These are phyloP conservation scores for Cariama cristata DNA, from an alignment of 2,113 vertebrate species.

Conservation along the genomic window DNA sequence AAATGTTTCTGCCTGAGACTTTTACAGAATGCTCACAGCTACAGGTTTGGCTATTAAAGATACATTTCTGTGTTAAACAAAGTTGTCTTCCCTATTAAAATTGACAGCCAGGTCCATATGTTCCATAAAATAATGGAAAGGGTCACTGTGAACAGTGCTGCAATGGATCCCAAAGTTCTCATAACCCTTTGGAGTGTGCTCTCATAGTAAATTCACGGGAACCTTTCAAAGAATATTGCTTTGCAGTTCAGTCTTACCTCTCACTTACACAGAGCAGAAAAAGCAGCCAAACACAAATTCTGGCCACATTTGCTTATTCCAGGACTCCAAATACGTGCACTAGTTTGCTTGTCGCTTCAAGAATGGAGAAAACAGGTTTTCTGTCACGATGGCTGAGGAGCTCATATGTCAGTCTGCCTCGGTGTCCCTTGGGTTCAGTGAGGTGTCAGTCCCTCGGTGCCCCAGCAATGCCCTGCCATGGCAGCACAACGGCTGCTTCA, in stretches of 20 bases:
- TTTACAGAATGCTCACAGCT: conserved; percentile 1
- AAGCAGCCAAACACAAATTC: neutral
- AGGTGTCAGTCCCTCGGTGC: fast-evolving
- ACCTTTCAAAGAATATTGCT: neutral
- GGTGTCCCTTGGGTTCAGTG: neutral
- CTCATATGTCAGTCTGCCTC: neutral
- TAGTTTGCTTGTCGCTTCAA: neutral
- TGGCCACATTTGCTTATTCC: neutral
- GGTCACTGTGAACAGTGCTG: neutral
- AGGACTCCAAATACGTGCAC: neutral
- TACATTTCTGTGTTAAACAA: conserved; percentile 11
- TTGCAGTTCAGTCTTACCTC: neutral
- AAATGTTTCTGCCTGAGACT: neutral
- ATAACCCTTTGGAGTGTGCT: neutral
- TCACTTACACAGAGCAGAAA: neutral
- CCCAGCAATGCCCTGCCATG: neutral
- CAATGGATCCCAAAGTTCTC: conserved; percentile 26
- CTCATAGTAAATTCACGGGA: neutral
- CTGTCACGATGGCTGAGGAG: neutral
- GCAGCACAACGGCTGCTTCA: neutral
- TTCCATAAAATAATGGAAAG: conserved; percentile 33
- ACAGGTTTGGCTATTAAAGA: conserved; percentile 31
- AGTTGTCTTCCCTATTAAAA: conserved; percentile 39
- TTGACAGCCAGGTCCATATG: conserved; percentile 37
- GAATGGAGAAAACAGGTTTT: neutral